Percentiles rank a stretch among this genome's conserved stretches.
Conservation (phyloP, 2,797 vertebrate species). For the Astyanax mexicanus region DNA sequence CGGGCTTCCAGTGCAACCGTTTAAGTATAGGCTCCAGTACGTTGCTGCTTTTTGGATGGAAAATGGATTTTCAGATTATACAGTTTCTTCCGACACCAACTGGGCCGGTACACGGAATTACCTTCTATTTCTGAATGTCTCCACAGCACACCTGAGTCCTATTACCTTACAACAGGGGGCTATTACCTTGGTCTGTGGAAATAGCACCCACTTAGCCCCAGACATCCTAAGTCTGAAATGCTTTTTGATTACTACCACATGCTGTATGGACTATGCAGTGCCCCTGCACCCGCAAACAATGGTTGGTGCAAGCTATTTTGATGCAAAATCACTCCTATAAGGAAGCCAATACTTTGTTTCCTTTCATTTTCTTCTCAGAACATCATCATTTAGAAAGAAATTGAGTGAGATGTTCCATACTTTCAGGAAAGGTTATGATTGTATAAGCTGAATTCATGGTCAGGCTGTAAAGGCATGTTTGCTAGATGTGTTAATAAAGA, state of each 20-base stretch:
- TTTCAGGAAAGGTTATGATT: neutral
- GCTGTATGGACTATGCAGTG: slow-evolving; percentile 29
- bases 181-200: slow-evolving; percentile 47
- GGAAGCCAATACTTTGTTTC: neutral
- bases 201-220: slow-evolving; percentile 39
- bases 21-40: slow-evolving; percentile 5
- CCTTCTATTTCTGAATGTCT: slow-evolving; percentile 39
- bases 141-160: slow-evolving; percentile 40
- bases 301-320: slow-evolving; percentile 15
- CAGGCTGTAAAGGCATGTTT: neutral
- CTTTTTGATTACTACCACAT: slow-evolving; percentile 55
- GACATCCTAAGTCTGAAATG: slow-evolving; percentile 43
- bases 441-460: neutral
- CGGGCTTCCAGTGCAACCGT: neutral
- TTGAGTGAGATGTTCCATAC: neutral
- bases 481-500: no score
- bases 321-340: slow-evolving; percentile 17
- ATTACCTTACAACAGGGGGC: slow-evolving; percentile 44
- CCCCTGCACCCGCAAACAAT: slow-evolving; percentile 17
- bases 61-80: slow-evolving; percentile 38
- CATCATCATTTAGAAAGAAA: neutral
- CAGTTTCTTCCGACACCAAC: neutral
- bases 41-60: slow-evolving; percentile 4
- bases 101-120: slow-evolving; percentile 17
- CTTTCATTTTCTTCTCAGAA: neutral